phyloP scores from a whole-genome alignment of 1,140 invertebrate genomes.

The Acarapis woodi region DNA sequence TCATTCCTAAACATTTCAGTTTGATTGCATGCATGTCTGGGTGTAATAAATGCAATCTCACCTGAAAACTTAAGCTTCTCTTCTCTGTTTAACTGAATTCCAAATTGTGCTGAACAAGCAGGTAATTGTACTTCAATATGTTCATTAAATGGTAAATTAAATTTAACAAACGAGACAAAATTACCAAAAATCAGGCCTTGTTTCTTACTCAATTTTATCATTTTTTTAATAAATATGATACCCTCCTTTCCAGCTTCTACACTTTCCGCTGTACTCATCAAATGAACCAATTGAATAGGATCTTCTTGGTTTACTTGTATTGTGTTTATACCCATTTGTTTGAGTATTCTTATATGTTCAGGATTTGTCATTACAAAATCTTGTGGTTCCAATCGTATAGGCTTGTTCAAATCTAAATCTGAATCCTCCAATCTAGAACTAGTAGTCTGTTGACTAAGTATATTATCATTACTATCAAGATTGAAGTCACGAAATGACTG shows the following conservation, averaged over 20 bases:
- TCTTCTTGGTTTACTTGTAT: conserved; percentile 61
- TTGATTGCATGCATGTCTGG: conserved; percentile 32
- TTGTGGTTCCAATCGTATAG: no score
- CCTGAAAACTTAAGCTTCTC: conserved; percentile 1
- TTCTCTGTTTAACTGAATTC: conserved; percentile 28
- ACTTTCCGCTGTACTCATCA: conserved; percentile 37
- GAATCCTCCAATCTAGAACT: no score
- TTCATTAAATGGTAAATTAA: conserved; percentile 9
- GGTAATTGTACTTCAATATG: conserved; percentile 20
- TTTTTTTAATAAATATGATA: conserved; percentile 81
- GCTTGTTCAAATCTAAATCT: no score
- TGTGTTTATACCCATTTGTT: conserved; percentile 79
- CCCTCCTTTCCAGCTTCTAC: conserved; percentile 66
- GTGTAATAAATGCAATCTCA: conserved; percentile 29
- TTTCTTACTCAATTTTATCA: conserved; percentile 58
- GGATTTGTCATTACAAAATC: conserved; percentile 41
- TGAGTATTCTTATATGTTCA: conserved; percentile 57
- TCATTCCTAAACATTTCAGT: conserved; percentile 22
- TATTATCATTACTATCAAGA: no score
- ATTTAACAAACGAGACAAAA: conserved; percentile 11
- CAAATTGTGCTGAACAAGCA: conserved; percentile 77
- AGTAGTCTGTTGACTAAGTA: no score
- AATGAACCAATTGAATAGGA: conserved; percentile 56
- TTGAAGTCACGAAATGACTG: no score
- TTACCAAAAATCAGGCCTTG: conserved; percentile 18